Base-by-base conservation (phyloP, 2,113 vertebrate species). In the Cyprinodon brontotheroides region DNA sequence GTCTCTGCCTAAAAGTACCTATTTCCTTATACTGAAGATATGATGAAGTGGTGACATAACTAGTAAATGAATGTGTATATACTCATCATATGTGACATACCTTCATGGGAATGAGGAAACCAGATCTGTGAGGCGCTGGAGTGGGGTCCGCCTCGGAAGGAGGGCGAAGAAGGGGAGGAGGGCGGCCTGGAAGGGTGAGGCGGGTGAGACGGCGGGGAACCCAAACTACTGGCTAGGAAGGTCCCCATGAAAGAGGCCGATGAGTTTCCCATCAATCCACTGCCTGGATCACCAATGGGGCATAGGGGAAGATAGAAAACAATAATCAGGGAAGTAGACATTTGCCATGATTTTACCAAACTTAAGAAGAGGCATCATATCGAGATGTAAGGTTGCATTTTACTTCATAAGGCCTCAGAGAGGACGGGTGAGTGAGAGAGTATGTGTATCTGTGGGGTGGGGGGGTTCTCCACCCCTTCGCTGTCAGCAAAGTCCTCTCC, bases 31-130 rank as follows among this genome's bases (percentile, higher is more conserved):
- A 41, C 64, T 65, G 73, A 67, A 8, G 14, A 59, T 61, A 68
- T 4, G 61, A 62, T 79, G 65, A 78, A 64, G 63, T 68, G 78
- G 77, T 67, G 50, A 68, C n/a, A 47, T 45, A 70, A 73, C 59
- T 67, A 29, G 29, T 29, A 20, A 70, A 8, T 59, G 75, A 38
- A 20, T 11, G 17, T 79, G 77, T 77, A 61, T 86, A 72, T 80
- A 41, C 12, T 48, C 68, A 81, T 86, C 77, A 86, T 79, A 77
- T 68, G 61, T 77, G 41, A 84, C 41, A 79, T 95, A 98, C 98
- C 98, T 97, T 99, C 98, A 9, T 98, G 98, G 53, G 97, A 96
- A 91, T 98, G 98, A 29, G 97, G 96, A 89, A 99, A 97, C 98
- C 98, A 99, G 92, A 98, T 95, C 95, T 98, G 97, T 20, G 98